phyloP scores from a whole-genome alignment of 2,113 vertebrate species.

The Pholis gunnellus region DNA sequence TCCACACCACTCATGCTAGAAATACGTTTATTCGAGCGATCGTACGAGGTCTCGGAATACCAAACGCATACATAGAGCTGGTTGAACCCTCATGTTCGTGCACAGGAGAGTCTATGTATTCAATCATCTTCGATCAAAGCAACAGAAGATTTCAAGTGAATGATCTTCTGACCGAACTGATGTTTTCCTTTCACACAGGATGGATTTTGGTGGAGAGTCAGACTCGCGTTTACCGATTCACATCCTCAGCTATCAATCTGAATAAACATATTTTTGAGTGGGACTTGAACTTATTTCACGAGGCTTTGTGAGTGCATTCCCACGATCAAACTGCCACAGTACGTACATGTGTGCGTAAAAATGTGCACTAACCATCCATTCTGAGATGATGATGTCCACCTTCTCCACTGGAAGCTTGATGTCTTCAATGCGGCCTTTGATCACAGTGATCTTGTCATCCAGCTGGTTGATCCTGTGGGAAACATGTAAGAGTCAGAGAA shows the following conservation, averaged over 20 bases:
- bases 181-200: neutral
- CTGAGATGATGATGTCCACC: conserved; percentile 97
- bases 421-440: conserved; percentile 97
- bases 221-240: neutral
- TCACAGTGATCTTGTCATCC: conserved; percentile 88
- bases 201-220: neutral
- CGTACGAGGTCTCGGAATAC: neutral
- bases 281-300: neutral
- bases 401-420: conserved; percentile 91
- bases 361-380: conserved; percentile 95
- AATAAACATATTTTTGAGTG: neutral
- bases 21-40: neutral
- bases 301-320: neutral
- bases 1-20: neutral
- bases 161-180: neutral
- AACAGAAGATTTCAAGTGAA: neutral
- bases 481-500: conserved; percentile 19
- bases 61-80: neutral
- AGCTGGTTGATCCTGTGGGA: conserved; percentile 90
- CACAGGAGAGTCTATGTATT: too few species aligned
- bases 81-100: neutral
- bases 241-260: neutral
- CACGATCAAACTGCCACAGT: neutral
- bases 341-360: neutral
- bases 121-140: neutral